Conservation (phyloP, 2,888 invertebrate genomes). For the Cephus rjabovi region DNA sequence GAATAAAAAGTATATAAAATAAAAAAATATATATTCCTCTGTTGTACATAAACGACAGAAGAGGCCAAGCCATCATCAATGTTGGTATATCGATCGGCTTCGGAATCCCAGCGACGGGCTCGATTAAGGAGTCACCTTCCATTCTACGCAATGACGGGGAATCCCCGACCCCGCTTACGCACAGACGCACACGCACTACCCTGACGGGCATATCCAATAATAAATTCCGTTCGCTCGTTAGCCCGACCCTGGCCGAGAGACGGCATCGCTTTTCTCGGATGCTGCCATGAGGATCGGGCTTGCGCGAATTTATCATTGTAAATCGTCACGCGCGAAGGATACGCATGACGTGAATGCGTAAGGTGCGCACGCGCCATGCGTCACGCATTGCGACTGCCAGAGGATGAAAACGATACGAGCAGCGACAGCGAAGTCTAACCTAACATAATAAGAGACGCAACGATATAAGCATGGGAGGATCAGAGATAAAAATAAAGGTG, state of each 20-base stretch:
- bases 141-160: slow-evolving; percentile 6
- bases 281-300: slow-evolving; percentile 50
- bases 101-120: not conserved
- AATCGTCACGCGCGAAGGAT: slow-evolving; percentile 49
- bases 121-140: slow-evolving; percentile 18
- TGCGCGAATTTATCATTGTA: slow-evolving; percentile 53
- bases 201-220: not conserved
- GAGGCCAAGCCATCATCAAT: not conserved
- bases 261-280: slow-evolving; percentile 36
- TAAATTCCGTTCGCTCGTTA: slow-evolving; percentile 3
- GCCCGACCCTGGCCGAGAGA: not conserved
- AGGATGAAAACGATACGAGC: not conserved
- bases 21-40: not conserved
- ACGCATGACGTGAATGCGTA: slow-evolving; percentile 19
- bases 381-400: slow-evolving; percentile 1
- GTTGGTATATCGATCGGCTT: not conserved
- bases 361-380: slow-evolving; percentile 35
- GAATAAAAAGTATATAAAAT: not conserved
- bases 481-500: not conserved
- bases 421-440: not conserved
- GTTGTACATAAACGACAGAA: not conserved
- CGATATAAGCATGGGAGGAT: not conserved
- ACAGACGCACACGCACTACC: slow-evolving; percentile 1
- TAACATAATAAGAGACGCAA: not conserved
- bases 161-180: not conserved